These are phyloP conservation scores for Vidua macroura DNA, from an alignment of 2,113 vertebrate species.

Conservation along the genomic window DNA sequence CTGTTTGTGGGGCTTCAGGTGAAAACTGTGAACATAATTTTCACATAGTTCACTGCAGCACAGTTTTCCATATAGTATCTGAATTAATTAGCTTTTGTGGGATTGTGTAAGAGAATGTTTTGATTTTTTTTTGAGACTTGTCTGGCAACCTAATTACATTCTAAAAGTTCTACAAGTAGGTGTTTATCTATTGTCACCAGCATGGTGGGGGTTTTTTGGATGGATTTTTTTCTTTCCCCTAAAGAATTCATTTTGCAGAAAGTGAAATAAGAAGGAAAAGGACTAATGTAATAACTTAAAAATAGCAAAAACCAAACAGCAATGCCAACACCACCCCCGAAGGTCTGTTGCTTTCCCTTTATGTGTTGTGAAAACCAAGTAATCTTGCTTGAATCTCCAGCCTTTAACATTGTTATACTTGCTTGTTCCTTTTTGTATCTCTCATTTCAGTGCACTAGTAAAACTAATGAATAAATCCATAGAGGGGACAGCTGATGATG, in stretches of 20 bases:
- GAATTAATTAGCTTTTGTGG: conserved; percentile 21
- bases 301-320: background rate
- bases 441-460: conserved; percentile 86
- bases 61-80: background rate
- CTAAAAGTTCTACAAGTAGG: background rate
- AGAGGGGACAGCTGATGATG: conserved; percentile 96
- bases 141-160: conserved; percentile 22
- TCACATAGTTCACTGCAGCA: background rate
- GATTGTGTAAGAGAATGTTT: conserved; percentile 26
- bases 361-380: background rate
- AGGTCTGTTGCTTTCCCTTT: background rate
- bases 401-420: background rate
- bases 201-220: background rate
- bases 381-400: background rate
- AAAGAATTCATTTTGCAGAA: background rate
- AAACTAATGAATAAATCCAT: conserved; percentile 98
- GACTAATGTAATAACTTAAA: background rate
- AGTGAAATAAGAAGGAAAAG: background rate
- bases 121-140: conserved; percentile 34
- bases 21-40: background rate
- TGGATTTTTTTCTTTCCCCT: background rate
- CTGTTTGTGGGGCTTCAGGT: background rate
- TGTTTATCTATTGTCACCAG: background rate
- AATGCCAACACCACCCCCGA: accelerated
- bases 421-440: background rate